A percentile compares a stretch with the other conserved stretches of the same genome.
These are phyloP conservation scores for Galleria mellonella DNA, from an alignment of 1,140 invertebrate species.

Conservation along the genomic window DNA sequence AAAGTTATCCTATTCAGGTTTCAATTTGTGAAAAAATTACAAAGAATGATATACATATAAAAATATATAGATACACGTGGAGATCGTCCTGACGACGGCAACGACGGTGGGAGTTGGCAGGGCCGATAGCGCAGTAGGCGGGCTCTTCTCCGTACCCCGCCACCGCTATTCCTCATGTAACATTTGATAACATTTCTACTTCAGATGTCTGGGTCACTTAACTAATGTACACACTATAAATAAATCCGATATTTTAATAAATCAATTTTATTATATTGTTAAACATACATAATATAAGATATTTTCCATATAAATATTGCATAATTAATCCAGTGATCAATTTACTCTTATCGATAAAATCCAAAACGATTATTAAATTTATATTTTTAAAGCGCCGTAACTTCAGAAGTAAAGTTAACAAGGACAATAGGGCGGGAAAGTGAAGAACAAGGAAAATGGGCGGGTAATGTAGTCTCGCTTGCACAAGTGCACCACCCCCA, in stretches of 20 bases:
- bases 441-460: slow-evolving; percentile 66
- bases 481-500: slow-evolving; percentile 66
- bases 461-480: slow-evolving; percentile 68
- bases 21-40: too few species aligned
- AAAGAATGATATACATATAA: too few species aligned
- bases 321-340: neutral
- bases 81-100: slow-evolving; percentile 35
- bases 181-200: slow-evolving; percentile 21
- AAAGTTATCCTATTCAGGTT: too few species aligned
- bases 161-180: slow-evolving; percentile 13
- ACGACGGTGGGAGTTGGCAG: slow-evolving; percentile 27
- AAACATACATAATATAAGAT: too few species aligned
- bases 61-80: slow-evolving; percentile 6
- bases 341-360: slow-evolving; percentile 2
- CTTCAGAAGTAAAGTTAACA: slow-evolving; percentile 37
- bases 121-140: slow-evolving; percentile 17
- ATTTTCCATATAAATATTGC: too few species aligned
- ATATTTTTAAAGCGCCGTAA: slow-evolving; percentile 43
- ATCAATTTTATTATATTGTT: too few species aligned
- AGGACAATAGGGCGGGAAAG: slow-evolving; percentile 67
- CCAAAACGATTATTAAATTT: slow-evolving; percentile 7
- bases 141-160: slow-evolving; percentile 16
- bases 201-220: slow-evolving; percentile 7
- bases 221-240: too few species aligned
- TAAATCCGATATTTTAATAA: too few species aligned